Evolutionary conservation across 2,797 vertebrate species (phyloP).

Genomic region (Aotus griseimembra): DNA sequence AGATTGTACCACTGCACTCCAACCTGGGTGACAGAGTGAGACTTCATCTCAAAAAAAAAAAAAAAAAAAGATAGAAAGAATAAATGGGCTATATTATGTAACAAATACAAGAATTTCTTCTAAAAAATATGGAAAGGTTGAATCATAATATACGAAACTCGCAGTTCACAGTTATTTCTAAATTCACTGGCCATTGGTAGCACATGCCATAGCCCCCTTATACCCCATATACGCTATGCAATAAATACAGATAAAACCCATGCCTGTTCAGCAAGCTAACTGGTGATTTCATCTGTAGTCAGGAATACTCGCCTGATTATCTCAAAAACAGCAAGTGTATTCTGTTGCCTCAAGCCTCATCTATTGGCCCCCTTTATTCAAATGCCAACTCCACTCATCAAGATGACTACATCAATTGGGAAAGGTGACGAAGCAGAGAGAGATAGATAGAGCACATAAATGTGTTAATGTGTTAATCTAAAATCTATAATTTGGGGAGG

Average conservation of each 20-base stretch:
- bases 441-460: background rate
- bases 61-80: background rate
- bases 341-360: background rate
- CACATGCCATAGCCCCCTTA: background rate
- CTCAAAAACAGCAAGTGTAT: background rate
- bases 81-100: background rate
- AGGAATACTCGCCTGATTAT: background rate
- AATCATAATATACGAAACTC: background rate
- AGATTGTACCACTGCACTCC: no score
- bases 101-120: background rate
- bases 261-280: background rate
- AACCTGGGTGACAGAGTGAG: no score
- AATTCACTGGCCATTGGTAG: background rate
- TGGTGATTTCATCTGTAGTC: background rate
- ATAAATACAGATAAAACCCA: background rate
- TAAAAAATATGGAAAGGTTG: background rate
- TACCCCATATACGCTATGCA: background rate
- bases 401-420: background rate
- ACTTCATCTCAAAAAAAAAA: no score
- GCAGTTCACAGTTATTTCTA: background rate
- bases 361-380: background rate
- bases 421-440: background rate
- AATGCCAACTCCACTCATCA: background rate
- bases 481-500: background rate
- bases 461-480: background rate